phyloP scores from a whole-genome alignment of 1,140 invertebrate genomes.

The Aphelinus certus region DNA sequence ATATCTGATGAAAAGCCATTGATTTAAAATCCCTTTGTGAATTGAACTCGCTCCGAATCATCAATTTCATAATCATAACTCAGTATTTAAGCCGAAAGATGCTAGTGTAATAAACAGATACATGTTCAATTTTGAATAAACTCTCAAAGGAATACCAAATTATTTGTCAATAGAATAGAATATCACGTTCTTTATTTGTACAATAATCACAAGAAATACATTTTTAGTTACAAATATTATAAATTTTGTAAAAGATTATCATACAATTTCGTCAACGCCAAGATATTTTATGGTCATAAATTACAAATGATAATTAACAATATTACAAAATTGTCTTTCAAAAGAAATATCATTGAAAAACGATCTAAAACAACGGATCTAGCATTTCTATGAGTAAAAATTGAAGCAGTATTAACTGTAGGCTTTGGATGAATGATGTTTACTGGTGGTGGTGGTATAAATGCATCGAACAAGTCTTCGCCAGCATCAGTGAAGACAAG shows the following conservation, averaged over 20 bases:
- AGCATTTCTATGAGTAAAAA: constrained; percentile 60
- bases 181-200: neutral
- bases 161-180: neutral
- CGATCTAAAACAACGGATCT: constrained; percentile 69
- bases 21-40: too few species aligned
- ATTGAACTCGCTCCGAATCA: too few species aligned
- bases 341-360: neutral
- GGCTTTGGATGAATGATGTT: constrained; percentile 75
- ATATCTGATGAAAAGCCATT: too few species aligned
- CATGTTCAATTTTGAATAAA: too few species aligned
- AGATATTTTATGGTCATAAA: constrained; percentile 10
- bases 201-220: neutral
- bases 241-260: neutral
- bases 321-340: neutral
- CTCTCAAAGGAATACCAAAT: neutral
- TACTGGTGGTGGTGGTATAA: constrained; percentile 72
- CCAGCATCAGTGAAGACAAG: constrained; percentile 67
- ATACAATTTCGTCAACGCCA: neutral
- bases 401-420: constrained; percentile 56
- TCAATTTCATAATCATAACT: too few species aligned
- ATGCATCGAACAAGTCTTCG: constrained; percentile 70
- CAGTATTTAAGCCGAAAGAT: too few species aligned
- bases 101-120: too few species aligned
- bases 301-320: neutral
- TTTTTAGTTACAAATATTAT: constrained; percentile 21